Conservation (phyloP, 2,888 invertebrate species). For the Augochlorella aurata region DNA sequence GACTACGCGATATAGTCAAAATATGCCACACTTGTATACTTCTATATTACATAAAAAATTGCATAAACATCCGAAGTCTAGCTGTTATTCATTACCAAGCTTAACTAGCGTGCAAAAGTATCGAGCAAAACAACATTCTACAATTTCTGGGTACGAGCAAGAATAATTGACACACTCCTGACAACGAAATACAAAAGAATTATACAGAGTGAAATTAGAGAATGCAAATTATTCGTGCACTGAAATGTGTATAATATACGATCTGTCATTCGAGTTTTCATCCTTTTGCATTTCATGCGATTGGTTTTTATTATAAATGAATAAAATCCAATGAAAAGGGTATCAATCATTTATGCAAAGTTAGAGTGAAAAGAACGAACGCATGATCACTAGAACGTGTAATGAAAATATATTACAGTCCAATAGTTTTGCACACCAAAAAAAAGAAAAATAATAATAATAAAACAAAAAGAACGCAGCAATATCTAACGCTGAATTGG, state of each 20-base stretch:
- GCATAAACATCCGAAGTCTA: slow-evolving; percentile 1
- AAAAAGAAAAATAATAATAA: background rate
- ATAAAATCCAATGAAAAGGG: background rate
- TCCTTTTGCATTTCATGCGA: background rate
- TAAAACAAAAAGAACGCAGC: slow-evolving; percentile 37
- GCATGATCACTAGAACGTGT: background rate
- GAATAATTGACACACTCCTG: background rate
- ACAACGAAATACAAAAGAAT: background rate
- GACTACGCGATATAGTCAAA: background rate
- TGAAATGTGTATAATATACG: background rate
- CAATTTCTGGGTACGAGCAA: background rate
- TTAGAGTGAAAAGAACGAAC: background rate
- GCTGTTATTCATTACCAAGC: slow-evolving; percentile 26
- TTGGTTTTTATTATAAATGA: no score
- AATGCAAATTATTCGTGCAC: no score
- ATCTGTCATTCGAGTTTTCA: background rate
- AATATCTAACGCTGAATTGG: slow-evolving; percentile 50
- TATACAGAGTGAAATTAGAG: no score
- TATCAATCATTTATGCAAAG: background rate
- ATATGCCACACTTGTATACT: background rate
- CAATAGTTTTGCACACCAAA: slow-evolving; percentile 1
- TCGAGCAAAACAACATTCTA: background rate
- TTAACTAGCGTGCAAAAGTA: slow-evolving; percentile 3
- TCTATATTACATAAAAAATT: background rate
- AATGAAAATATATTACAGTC: background rate